phyloP scores from a whole-genome alignment of 2,888 invertebrate genomes.

The Dynastes grantii region DNA sequence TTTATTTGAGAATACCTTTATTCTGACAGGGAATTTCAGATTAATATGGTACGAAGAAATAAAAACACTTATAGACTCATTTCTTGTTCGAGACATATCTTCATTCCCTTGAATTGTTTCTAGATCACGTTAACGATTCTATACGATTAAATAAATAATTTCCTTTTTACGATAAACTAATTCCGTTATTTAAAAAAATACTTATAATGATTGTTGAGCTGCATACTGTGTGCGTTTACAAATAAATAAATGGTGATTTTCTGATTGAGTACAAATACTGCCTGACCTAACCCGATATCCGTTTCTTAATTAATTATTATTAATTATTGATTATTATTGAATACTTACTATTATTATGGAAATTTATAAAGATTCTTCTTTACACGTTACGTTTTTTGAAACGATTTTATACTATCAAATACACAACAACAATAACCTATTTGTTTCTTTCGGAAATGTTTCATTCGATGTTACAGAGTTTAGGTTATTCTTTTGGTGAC shows the following conservation, averaged over 20 bases:
- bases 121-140: conserved; percentile 11
- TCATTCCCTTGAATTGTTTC: conserved; percentile 30
- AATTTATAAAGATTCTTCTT: conserved; percentile 33
- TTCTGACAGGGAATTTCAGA: too few species aligned
- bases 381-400: conserved; percentile 30
- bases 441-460: too few species aligned
- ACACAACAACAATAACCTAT: too few species aligned
- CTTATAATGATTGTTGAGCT: conserved; percentile 43
- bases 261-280: conserved; percentile 70
- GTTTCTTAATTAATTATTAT: conserved; percentile 63
- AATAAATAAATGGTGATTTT: conserved; percentile 64
- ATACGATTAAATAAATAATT: conserved; percentile 18
- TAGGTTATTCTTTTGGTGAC: too few species aligned
- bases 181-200: conserved; percentile 40
- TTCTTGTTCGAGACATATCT: conserved; percentile 21
- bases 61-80: neutral
- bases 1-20: too few species aligned
- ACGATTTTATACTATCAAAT: neutral
- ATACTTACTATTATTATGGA: conserved; percentile 45
- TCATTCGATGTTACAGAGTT: neutral
- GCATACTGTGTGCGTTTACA: conserved; percentile 50
- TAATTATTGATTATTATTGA: conserved; percentile 62
- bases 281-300: conserved; percentile 64
- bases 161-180: conserved; percentile 30
- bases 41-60: too few species aligned